Percentiles rank a stretch among this genome's conserved stretches.
phyloP scores from a whole-genome alignment of 2,113 vertebrate species.

The Campylomormyrus tamandua region DNA sequence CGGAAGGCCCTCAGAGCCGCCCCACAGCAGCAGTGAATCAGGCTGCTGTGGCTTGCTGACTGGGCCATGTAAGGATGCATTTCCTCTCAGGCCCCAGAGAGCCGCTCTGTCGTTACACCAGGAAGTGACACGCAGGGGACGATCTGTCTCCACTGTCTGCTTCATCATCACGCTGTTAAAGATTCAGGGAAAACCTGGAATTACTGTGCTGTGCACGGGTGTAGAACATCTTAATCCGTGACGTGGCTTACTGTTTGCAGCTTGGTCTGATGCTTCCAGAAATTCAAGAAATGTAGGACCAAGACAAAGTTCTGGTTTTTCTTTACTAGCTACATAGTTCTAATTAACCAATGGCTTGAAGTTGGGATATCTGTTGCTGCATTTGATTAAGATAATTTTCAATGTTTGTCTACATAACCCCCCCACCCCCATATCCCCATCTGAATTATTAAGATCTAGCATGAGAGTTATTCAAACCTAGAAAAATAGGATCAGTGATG shows the following conservation, averaged over 20 bases:
- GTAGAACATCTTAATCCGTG: background rate
- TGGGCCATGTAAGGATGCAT: background rate
- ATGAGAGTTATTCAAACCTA: background rate
- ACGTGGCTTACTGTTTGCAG: background rate
- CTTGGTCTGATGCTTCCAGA: background rate
- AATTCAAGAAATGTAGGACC: background rate
- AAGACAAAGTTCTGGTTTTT: background rate
- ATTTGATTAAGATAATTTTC: background rate
- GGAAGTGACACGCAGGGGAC: background rate
- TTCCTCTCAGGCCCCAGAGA: background rate
- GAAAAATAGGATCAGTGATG: background rate
- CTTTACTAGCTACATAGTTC: background rate
- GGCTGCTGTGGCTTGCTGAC: background rate
- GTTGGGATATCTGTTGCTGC: background rate
- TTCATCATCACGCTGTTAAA: background rate
- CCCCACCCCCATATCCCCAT: background rate
- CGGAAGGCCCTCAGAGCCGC: background rate
- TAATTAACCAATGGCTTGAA: background rate
- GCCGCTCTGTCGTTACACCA: background rate
- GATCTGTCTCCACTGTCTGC: background rate
- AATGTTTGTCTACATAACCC: background rate
- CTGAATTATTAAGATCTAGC: background rate
- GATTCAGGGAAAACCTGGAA: background rate
- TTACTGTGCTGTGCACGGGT: background rate
- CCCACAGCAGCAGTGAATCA: background rate